Conservation (phyloP, 2,797 vertebrate species). For the Sebastes hopkinsi region DNA sequence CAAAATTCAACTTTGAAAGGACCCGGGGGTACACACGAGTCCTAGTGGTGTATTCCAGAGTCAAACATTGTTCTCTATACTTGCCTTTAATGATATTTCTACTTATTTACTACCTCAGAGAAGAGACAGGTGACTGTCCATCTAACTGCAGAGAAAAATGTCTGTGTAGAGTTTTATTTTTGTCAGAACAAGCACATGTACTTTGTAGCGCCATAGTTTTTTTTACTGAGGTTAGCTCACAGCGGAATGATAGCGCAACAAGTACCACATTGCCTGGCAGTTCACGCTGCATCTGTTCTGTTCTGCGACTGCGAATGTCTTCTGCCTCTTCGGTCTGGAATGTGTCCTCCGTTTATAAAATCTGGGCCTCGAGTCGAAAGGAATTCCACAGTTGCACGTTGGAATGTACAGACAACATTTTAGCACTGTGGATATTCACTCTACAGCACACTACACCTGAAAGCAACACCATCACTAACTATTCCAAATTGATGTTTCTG, state of each 20-base stretch:
- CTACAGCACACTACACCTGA: not conserved
- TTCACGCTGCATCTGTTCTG: slow-evolving; percentile 25
- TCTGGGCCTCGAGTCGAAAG: slow-evolving; percentile 5
- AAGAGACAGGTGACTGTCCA: slow-evolving; percentile 70
- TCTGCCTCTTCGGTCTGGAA: slow-evolving; percentile 52
- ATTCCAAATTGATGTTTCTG: not conserved
- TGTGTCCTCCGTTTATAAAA: slow-evolving; percentile 15
- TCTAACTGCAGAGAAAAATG: slow-evolving; percentile 72
- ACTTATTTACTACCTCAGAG: slow-evolving; percentile 81
- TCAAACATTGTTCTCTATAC: slow-evolving; percentile 54
- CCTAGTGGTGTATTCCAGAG: slow-evolving; percentile 39
- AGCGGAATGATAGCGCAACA: slow-evolving; percentile 35
- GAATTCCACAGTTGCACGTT: slow-evolving; percentile 7
- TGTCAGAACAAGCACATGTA: slow-evolving; percentile 75
- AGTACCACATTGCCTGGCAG: slow-evolving; percentile 22
- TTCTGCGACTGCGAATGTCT: not conserved
- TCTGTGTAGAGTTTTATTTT: slow-evolving; percentile 72
- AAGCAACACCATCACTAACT: not conserved
- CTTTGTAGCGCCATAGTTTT: slow-evolving; percentile 69
- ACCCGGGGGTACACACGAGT: slow-evolving; percentile 31
- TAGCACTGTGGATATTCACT: not conserved
- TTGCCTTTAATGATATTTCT: slow-evolving; percentile 73
- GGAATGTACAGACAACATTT: not conserved
- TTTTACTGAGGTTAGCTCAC: slow-evolving; percentile 58
- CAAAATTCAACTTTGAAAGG: slow-evolving; percentile 42